Conservation (phyloP, 2,797 vertebrate genomes). For the Rhabdomys pumilio region DNA sequence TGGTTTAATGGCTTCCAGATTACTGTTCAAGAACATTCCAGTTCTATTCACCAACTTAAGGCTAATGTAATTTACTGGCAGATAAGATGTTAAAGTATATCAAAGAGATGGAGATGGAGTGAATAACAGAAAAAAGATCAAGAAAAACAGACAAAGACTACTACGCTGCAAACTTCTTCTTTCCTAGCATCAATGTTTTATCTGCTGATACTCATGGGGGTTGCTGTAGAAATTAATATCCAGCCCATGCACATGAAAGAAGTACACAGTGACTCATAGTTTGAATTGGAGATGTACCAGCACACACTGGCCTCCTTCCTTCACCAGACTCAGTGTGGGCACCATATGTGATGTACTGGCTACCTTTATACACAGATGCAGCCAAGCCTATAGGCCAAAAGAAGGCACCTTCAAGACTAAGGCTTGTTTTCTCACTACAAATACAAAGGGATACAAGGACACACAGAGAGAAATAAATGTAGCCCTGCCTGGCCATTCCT, state of each 20-base stretch:
- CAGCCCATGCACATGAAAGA: background rate
- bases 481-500: slow-evolving; percentile 65
- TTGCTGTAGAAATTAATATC: slow-evolving; percentile 34
- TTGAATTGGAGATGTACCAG: slow-evolving; percentile 23
- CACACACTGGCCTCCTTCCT: background rate
- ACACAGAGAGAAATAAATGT: slow-evolving; percentile 21
- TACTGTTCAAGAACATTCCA: background rate
- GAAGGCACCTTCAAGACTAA: background rate
- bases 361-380: slow-evolving; percentile 38
- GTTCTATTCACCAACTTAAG: background rate
- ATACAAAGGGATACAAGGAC: background rate
- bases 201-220: background rate
- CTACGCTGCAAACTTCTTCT: background rate
- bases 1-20: background rate
- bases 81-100: slow-evolving; percentile 9
- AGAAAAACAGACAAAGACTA: background rate
- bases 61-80: slow-evolving; percentile 17
- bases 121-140: background rate
- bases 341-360: background rate
- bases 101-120: slow-evolving; percentile 21
- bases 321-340: background rate
- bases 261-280: slow-evolving; percentile 27
- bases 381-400: background rate
- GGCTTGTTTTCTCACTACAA: background rate
- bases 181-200: background rate